These are phyloP conservation scores for Cherax quadricarinatus DNA, from an alignment of 1,140 invertebrate genomes.

Conservation along the genomic window DNA sequence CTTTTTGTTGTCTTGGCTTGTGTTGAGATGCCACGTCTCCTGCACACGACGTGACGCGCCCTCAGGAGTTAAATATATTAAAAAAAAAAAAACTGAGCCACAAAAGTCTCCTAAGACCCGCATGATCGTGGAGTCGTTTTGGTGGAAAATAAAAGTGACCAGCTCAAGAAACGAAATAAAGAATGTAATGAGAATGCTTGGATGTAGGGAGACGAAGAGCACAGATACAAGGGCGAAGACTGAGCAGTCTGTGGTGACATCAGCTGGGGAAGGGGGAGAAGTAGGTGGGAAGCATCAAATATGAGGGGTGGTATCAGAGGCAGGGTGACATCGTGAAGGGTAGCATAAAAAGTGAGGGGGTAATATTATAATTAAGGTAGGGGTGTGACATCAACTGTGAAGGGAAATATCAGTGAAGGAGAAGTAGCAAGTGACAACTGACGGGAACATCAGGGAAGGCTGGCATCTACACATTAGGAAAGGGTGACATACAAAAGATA, in stretches of 20 bases:
- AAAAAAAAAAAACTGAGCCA: neutral
- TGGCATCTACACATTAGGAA: too few relatives aligned
- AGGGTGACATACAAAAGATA: too few relatives aligned
- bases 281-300: too few relatives aligned
- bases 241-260: neutral
- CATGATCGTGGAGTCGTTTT: neutral
- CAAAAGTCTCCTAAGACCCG: slow-evolving; percentile 5
- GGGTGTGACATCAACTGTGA: too few relatives aligned
- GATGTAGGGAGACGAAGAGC: neutral
- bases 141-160: slow-evolving; percentile 22
- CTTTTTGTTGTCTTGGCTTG: slow-evolving; percentile 21
- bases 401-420: too few relatives aligned
- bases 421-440: too few relatives aligned
- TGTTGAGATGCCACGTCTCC: slow-evolving; percentile 22
- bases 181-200: slow-evolving; percentile 15
- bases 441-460: too few relatives aligned
- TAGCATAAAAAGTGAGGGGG: too few relatives aligned
- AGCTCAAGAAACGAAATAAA: slow-evolving; percentile 25
- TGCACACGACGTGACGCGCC: slow-evolving; percentile 17
- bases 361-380: too few relatives aligned
- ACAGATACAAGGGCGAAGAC: neutral
- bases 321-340: too few relatives aligned
- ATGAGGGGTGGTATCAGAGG: too few relatives aligned
- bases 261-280: neutral
- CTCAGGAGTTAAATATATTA: neutral